Evolutionary conservation across 2,113 vertebrate species (phyloP), one percentile per base, ranked within the genome.

Genomic region (Arenaria interpres): DNA sequence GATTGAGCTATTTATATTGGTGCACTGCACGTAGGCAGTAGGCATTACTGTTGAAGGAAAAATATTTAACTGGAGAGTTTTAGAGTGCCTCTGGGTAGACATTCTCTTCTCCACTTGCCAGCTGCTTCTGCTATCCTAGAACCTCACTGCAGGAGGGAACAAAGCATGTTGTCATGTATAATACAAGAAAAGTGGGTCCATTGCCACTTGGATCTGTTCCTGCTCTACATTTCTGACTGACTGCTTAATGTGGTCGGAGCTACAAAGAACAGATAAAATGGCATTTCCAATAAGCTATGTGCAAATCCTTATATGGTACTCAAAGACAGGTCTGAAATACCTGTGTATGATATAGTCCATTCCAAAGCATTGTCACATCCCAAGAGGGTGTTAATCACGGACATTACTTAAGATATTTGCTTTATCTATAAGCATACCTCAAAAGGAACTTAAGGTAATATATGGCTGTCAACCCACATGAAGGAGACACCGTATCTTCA

Each of bases 91-190:
- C 45, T 91, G 81, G 76, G 75, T 88, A 83, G 93, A 62, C 80
- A 66, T 1, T 95, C 71, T 95, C 43, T 56, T 77, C 8, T 77
- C 59, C 25, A 91, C 54, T 92, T 67, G 7, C 35, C 74, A 89
- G 67, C 76, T 97, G 66, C 77, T 88, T 33, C 79, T 82, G 48
- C 53, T 71, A n/a, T 82, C 50, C 63, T 76, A 85, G 89, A 96
- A 74, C 24, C 46, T 82, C 48, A 62, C 46, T 88, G 45, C 67
- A 94, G 69, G 54, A 85, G 68, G 54, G 30, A 78, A 71, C 51
- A 54, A 74, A 85, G 14, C 48, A 33, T 46, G 33, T 85, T 81
- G 30, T 43, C 30, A 48, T 87, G 50, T 20, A 62, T 93, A 85
- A 88, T 85, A 43, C 39, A 88, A 69, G 68, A 78, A n/a, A 73